Evolutionary conservation across 1,140 invertebrate genomes (phyloP).

Genomic region (Tetranychus cinnabarinus): DNA sequence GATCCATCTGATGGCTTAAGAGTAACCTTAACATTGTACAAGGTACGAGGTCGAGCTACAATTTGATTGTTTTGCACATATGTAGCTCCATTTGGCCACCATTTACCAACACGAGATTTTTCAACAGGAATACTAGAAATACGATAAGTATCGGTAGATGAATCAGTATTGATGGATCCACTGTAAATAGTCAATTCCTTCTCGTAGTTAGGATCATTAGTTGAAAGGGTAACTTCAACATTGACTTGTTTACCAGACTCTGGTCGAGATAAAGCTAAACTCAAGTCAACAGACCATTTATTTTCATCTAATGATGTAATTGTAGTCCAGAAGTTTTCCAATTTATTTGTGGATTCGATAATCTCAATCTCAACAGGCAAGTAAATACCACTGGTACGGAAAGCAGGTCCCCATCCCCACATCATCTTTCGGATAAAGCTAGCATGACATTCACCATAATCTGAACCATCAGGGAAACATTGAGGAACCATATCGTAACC

Average conservation of each 20-base stretch:
- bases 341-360: constrained; percentile 16
- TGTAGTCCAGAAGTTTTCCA: no score
- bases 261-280: neutral
- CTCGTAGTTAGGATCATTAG: no score
- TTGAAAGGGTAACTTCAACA: no score
- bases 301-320: neutral
- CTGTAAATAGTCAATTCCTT: no score
- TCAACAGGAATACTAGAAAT: neutral
- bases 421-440: constrained; percentile 93
- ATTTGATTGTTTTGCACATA: neutral
- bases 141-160: constrained; percentile 10
- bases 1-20: neutral
- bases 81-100: constrained; percentile 7
- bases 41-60: neutral
- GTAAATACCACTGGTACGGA: constrained; percentile 77
- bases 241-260: no score
- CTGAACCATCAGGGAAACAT: constrained; percentile 39
- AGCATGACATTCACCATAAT: constrained; percentile 78
- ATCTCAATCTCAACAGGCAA: constrained; percentile 30
- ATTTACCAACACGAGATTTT: neutral
- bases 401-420: constrained; percentile 97
- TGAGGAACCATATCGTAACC: constrained; percentile 45
- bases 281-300: neutral
- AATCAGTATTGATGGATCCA: no score
- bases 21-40: constrained; percentile 2